Conservation (phyloP, 2,888 invertebrate genomes). For the Priocnemis perturbator region DNA sequence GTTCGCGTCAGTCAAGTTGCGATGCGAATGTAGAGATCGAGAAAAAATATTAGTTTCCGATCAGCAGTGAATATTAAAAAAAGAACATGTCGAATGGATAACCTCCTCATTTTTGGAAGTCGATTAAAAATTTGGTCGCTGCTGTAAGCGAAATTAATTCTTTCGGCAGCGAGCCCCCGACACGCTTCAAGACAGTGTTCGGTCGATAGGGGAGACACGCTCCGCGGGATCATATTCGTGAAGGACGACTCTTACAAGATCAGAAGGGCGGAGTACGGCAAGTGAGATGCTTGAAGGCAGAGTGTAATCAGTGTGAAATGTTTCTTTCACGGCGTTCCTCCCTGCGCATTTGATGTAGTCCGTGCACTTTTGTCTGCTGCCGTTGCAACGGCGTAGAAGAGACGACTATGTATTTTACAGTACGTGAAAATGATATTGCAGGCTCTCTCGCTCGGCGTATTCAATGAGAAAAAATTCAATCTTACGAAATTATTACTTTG, state of each 20-base stretch:
- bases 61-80: no score
- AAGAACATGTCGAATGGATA: no score
- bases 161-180: no score
- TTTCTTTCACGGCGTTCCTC: constrained; percentile 59
- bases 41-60: no score
- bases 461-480: not conserved
- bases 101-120: no score
- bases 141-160: not conserved
- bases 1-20: no score
- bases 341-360: constrained; percentile 51
- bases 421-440: constrained; percentile 3
- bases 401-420: not conserved
- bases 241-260: constrained; percentile 36
- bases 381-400: not conserved
- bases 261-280: constrained; percentile 36
- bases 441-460: not conserved
- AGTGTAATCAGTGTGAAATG: constrained; percentile 67
- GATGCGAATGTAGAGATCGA: no score
- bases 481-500: not conserved
- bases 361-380: constrained; percentile 43
- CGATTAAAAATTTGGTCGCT: not conserved
- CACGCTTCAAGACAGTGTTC: no score
- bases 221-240: constrained; percentile 10
- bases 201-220: no score
- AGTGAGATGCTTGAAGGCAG: constrained; percentile 41